Evolutionary conservation across 2,113 vertebrate species (phyloP).

Genomic region (Psephotus haematonotus): DNA sequence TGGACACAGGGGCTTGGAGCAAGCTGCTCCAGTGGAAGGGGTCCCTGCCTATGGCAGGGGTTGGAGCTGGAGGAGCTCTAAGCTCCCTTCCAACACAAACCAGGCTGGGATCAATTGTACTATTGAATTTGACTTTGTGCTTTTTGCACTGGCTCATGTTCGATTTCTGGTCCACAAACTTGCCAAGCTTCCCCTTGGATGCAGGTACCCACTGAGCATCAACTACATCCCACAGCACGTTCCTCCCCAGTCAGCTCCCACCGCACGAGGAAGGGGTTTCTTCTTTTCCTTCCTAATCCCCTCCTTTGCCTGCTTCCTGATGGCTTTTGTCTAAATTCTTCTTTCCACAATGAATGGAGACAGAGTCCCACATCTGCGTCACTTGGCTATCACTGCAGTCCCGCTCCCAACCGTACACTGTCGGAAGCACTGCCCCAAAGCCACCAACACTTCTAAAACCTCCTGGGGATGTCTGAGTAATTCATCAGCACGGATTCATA

Average conservation of each 20-base stretch:
- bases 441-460: background rate
- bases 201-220: background rate
- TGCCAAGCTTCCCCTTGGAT: background rate
- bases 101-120: background rate
- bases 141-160: background rate
- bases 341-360: background rate
- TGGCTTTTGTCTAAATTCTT: background rate
- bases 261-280: background rate
- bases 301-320: background rate
- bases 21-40: background rate
- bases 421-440: background rate
- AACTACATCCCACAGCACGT: accelerated
- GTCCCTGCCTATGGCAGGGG: background rate
- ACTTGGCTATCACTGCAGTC: background rate
- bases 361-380: background rate
- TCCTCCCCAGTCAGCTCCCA: background rate
- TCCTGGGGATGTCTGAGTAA: background rate
- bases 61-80: background rate
- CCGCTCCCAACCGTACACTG: background rate
- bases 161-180: background rate
- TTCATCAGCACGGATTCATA: background rate
- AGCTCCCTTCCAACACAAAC: background rate
- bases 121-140: background rate
- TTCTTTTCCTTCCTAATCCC: background rate
- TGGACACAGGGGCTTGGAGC: background rate